A percentile compares a stretch with the other conserved stretches of the same genome.
phyloP scores from a whole-genome alignment of 2,113 vertebrate species.

The Caranx ignobilis region DNA sequence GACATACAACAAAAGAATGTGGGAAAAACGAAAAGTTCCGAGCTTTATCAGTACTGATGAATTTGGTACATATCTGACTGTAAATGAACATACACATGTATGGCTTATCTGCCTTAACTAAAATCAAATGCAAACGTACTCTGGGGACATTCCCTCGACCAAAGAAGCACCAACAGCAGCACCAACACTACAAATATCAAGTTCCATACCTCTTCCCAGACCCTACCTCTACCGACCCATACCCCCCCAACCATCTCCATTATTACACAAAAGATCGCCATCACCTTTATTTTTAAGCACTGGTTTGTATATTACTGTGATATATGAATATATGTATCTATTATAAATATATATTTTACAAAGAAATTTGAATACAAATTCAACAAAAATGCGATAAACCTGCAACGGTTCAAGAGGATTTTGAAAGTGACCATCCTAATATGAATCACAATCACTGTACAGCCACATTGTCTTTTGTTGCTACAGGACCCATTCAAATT shows the following conservation, averaged over 20 bases:
- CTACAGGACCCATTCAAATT: constrained; percentile 63
- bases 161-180: constrained; percentile 80
- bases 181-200: constrained; percentile 66
- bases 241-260: constrained; percentile 59
- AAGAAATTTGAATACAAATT: constrained; percentile 77
- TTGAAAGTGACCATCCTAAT: constrained; percentile 66
- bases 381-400: constrained; percentile 55
- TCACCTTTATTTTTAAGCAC: constrained; percentile 83
- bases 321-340: constrained; percentile 84
- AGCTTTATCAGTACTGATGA: constrained; percentile 63
- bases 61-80: constrained; percentile 72
- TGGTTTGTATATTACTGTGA: constrained; percentile 86
- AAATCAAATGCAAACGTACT: constrained; percentile 73
- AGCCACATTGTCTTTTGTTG: constrained; percentile 70
- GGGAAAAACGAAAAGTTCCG: constrained; percentile 35
- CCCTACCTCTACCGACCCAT: constrained; percentile 74
- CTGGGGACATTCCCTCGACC: constrained; percentile 80
- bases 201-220: constrained; percentile 82
- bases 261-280: constrained; percentile 59
- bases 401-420: constrained; percentile 48
- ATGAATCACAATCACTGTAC: constrained; percentile 70
- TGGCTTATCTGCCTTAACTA: constrained; percentile 77
- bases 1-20: constrained; percentile 68
- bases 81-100: constrained; percentile 67
- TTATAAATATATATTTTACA: constrained; percentile 86